Evolutionary conservation across 2,113 vertebrate genomes (phyloP).

Genomic region (Polyodon spathula): DNA sequence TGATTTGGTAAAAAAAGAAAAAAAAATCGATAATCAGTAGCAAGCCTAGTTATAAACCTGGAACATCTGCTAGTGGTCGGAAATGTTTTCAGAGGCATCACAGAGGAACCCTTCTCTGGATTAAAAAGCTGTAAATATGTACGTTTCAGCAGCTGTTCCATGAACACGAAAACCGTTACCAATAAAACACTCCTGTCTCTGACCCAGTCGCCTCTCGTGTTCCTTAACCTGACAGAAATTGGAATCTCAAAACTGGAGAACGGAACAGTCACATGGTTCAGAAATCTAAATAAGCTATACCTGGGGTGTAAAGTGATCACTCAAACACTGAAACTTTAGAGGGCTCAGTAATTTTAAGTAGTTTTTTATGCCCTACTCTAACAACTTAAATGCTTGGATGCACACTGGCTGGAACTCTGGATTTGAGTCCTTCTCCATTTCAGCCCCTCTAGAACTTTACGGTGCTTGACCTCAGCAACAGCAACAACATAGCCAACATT

Average conservation of each 20-base stretch:
- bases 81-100: constrained; percentile 52
- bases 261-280: constrained; percentile 60
- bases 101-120: constrained; percentile 65
- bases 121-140: constrained; percentile 62
- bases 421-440: constrained; percentile 71
- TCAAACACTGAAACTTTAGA: constrained; percentile 74
- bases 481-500: constrained; percentile 90
- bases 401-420: constrained; percentile 51
- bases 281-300: constrained; percentile 60
- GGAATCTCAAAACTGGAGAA: constrained; percentile 52
- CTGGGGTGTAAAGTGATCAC: constrained; percentile 75
- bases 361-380: constrained; percentile 69
- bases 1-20: too few species aligned
- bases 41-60: constrained; percentile 44
- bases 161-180: constrained; percentile 54
- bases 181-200: constrained; percentile 73
- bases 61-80: constrained; percentile 66
- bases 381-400: constrained; percentile 65
- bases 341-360: constrained; percentile 63
- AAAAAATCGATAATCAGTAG: too few species aligned
- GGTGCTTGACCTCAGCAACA: constrained; percentile 80
- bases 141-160: constrained; percentile 59
- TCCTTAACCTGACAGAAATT: constrained; percentile 71
- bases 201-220: constrained; percentile 57
- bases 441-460: constrained; percentile 60